phyloP scores from a whole-genome alignment of 1,140 invertebrate species.

The Holcopasites calliopsidis region DNA sequence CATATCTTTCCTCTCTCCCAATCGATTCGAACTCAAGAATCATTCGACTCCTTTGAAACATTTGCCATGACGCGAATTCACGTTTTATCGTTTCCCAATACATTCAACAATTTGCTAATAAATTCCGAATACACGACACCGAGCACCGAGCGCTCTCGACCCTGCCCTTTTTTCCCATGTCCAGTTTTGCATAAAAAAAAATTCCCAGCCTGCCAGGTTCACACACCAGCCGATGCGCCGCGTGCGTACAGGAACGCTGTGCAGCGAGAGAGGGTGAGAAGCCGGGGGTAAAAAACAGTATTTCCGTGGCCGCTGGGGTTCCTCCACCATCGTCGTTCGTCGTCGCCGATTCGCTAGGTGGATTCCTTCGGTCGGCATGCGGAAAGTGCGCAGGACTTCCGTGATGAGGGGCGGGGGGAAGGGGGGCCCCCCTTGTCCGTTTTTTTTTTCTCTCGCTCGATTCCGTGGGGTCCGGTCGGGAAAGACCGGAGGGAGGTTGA shows the following conservation, averaged over 20 bases:
- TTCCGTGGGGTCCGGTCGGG: neutral
- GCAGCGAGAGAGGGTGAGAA: constrained; percentile 33
- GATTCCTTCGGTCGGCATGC: constrained; percentile 47
- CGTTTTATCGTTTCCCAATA: too few relatives aligned
- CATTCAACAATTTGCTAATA: too few relatives aligned
- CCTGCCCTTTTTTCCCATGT: constrained; percentile 76
- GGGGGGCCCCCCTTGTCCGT: neutral
- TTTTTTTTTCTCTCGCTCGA: constrained; percentile 21
- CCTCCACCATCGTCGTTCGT: too few relatives aligned
- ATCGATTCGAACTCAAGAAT: too few relatives aligned
- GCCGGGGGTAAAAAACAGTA: constrained; percentile 33
- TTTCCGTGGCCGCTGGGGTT: constrained; percentile 28
- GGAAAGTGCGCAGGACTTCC: constrained; percentile 29
- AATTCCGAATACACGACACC: too few relatives aligned
- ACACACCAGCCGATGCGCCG: too few relatives aligned
- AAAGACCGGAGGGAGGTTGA: neutral
- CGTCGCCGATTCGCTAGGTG: constrained; percentile 46
- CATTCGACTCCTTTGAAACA: too few relatives aligned
- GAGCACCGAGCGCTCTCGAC: too few relatives aligned
- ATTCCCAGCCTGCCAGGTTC: constrained; percentile 75
- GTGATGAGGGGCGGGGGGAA: constrained; percentile 16
- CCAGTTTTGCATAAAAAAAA: constrained; percentile 79
- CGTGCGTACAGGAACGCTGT: constrained; percentile 23
- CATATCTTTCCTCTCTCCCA: too few relatives aligned
- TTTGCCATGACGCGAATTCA: too few relatives aligned